Base-by-base conservation (phyloP, 2,113 vertebrate genomes). In the Peromyscus californicus region DNA sequence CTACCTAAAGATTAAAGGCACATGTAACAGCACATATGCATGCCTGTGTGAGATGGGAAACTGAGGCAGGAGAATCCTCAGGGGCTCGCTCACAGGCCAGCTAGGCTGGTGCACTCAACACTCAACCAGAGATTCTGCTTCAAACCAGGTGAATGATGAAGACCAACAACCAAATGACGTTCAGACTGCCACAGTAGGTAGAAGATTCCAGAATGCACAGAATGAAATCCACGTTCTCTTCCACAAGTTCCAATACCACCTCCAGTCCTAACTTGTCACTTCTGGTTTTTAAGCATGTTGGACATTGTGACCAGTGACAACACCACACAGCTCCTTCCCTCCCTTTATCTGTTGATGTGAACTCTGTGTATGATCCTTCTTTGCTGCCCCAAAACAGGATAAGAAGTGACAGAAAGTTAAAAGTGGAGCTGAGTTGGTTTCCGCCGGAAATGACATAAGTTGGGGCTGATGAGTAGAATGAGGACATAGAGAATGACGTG, bases 121-220 rank as follows among this genome's bases (percentile, higher is more conserved):
- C 83, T 45, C 7, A 85, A 65, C 42, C 63, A 48, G 61, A 87
- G 63, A 48, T 48, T 65, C 83, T 69, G 84, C 42, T 48, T 69
- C 84, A 87, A 26, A 86, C 59, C 39, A 45, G 31, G 63, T 69
- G 2, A 15, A 65, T 45, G 59, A 85, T 4, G 1, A 85, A 65
- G 26, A 65, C n/a, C 5, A 17, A 87, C 29, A 33, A 67, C 31
- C 74, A 61, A 11, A 17, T 42, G 51, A 76, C 42, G 36, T 16
- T 76, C 67, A 29, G 45, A 9, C 19, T 51, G n/a, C 61, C 22
- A 33, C 48, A 29, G 57, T 31, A 74, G 22, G 26, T 8, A 78
- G 69, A 90, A 65, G 65, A 45, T 96, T 95, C 63, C 48, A 93
- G 88, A 88, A 94, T 54, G 16, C 6, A 57, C 22, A 83, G 17